A percentile compares a stretch with the other conserved stretches of the same genome.
Evolutionary conservation across 1,140 invertebrate species (phyloP).

Genomic region (Meteorus sp.): DNA sequence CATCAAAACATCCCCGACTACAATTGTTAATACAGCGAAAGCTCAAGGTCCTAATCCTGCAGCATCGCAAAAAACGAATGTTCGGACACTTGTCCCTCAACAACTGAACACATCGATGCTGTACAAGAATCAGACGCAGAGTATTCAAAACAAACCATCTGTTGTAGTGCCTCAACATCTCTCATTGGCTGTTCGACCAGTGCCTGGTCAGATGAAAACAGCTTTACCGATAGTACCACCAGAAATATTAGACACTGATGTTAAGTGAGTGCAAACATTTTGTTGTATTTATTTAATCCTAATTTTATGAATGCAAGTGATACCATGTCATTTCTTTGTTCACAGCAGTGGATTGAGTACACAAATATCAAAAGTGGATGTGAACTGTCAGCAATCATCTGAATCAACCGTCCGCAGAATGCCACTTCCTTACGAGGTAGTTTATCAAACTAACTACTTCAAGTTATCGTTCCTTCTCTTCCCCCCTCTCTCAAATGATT

Average conservation of each 20-base stretch:
- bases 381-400: conserved; percentile 31
- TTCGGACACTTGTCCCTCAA: conserved; percentile 43
- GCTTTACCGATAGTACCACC: conserved; percentile 36
- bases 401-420: conserved; percentile 45
- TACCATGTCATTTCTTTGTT: conserved; percentile 22
- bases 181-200: conserved; percentile 34
- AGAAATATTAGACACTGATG: conserved; percentile 38
- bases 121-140: conserved; percentile 43
- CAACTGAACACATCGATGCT: conserved; percentile 33
- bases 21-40: conserved; percentile 40
- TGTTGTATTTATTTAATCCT: not conserved
- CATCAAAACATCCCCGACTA: conserved; percentile 45
- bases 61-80: conserved; percentile 34
- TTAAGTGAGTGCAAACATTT: conserved; percentile 36
- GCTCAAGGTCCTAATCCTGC: conserved; percentile 18
- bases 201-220: conserved; percentile 46
- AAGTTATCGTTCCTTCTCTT: no score
- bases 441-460: not conserved
- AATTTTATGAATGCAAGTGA: conserved; percentile 12
- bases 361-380: conserved; percentile 41
- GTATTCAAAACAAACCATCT: conserved; percentile 44
- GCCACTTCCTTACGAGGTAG: conserved; percentile 53
- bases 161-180: conserved; percentile 34
- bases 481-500: no score
- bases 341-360: conserved; percentile 41